Percentiles rank a stretch among this genome's conserved stretches.
phyloP scores from a whole-genome alignment of 2,888 invertebrate species.

The Leptopilina myrica region DNA sequence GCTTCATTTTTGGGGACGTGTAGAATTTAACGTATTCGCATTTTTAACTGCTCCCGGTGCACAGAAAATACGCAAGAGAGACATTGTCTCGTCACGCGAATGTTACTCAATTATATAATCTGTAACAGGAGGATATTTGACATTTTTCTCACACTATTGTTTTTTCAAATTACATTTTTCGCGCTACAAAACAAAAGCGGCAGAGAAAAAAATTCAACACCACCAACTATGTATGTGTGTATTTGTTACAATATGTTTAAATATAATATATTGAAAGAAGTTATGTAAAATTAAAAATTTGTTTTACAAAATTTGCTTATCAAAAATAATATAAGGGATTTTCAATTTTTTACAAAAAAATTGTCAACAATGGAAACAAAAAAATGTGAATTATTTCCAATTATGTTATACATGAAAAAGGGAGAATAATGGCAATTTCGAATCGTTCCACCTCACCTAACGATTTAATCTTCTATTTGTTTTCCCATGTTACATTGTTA shows the following conservation, averaged over 20 bases:
- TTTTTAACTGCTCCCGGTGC: conserved; percentile 34
- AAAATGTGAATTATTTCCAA: neutral
- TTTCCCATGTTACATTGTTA: neutral
- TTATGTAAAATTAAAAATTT: no score
- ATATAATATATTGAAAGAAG: no score
- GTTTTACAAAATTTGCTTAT: no score
- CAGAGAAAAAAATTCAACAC: neutral
- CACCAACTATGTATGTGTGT: no score
- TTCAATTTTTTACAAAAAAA: no score
- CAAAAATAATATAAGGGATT: no score
- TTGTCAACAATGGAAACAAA: neutral
- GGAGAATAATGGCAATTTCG: neutral
- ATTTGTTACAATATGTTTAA: neutral
- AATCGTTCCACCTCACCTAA: conserved; percentile 1
- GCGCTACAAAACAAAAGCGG: neutral
- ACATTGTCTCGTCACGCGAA: conserved; percentile 24
- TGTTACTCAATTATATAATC: conserved; percentile 31
- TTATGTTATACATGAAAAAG: neutral
- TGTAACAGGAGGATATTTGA: conserved; percentile 20
- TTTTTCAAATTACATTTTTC: conserved; percentile 1
- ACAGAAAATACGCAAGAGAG: conserved; percentile 33
- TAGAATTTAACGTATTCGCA: conserved; percentile 5
- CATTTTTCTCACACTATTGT: neutral
- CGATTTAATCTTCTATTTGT: conserved; percentile 8
- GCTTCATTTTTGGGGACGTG: conserved; percentile 28